phyloP scores from a whole-genome alignment of 1,140 invertebrate species.

The Pseudomyrmex concolor region DNA sequence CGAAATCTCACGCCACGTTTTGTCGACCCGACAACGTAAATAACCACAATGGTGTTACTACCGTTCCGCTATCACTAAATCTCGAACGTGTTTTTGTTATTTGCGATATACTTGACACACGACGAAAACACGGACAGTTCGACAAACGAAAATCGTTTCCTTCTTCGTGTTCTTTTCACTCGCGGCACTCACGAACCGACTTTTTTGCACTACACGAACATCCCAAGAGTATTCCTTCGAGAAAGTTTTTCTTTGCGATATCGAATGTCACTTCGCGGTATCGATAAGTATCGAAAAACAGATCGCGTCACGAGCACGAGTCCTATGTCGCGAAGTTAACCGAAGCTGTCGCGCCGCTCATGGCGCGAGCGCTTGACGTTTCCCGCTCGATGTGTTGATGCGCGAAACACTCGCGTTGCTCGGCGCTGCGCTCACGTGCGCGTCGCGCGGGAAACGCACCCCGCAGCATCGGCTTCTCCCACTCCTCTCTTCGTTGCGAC shows the following conservation, averaged over 20 bases:
- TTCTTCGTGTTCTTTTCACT: background rate
- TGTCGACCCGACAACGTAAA: background rate
- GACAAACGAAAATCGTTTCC: background rate
- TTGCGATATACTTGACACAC: background rate
- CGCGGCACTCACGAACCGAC: background rate
- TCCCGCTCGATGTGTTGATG: background rate
- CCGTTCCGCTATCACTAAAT: background rate
- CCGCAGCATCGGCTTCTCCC: background rate
- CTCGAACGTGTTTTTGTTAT: background rate
- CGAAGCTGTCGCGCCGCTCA: background rate
- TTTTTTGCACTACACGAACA: background rate
- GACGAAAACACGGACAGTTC: background rate
- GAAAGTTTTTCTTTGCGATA: background rate
- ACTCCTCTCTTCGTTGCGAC: slow-evolving; percentile 13
- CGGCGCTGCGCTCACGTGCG: slow-evolving; percentile 60
- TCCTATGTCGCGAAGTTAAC: background rate
- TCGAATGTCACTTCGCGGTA: background rate
- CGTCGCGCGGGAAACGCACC: slow-evolving; percentile 54
- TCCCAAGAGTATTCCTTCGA: background rate
- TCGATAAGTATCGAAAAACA: background rate
- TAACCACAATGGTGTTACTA: background rate
- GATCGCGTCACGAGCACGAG: background rate
- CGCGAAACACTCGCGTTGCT: background rate
- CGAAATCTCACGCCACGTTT: background rate
- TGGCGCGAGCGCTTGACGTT: slow-evolving; percentile 8